These are phyloP conservation scores for Melipona bicolor DNA, from an alignment of 2,888 invertebrate species.

Conservation along the genomic window DNA sequence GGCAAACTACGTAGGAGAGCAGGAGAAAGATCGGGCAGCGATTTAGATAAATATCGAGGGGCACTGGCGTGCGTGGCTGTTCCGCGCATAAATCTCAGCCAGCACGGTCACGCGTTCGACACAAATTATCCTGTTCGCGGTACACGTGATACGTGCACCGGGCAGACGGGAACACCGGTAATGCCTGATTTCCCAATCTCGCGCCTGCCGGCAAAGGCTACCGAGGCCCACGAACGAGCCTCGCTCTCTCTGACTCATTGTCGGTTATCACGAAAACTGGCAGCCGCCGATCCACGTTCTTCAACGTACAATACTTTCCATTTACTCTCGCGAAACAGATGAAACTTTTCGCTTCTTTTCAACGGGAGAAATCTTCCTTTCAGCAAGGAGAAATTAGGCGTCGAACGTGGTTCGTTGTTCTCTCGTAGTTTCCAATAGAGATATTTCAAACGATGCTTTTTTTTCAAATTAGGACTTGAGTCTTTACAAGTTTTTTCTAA, in stretches of 20 bases:
- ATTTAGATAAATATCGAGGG: conserved; percentile 67
- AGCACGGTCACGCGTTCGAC: conserved; percentile 71
- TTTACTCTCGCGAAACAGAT: conserved; percentile 45
- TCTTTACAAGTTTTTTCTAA: too few relatives aligned
- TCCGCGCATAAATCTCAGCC: conserved; percentile 65
- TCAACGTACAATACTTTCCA: not conserved
- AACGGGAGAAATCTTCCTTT: too few relatives aligned
- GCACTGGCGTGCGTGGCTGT: conserved; percentile 37
- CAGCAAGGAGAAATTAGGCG: too few relatives aligned
- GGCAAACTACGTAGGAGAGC: not conserved
- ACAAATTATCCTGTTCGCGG: conserved; percentile 69
- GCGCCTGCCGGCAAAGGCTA: conserved; percentile 25
- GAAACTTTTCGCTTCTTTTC: not conserved
- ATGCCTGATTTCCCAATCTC: conserved; percentile 63
- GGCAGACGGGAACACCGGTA: conserved; percentile 54
- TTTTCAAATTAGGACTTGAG: too few relatives aligned
- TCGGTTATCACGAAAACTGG: conserved; percentile 53
- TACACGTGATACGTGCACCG: conserved; percentile 59
- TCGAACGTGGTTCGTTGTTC: too few relatives aligned
- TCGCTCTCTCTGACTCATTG: conserved; percentile 44
- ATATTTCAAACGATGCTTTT: too few relatives aligned
- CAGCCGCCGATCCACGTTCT: conserved; percentile 25
- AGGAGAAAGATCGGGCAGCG: conserved; percentile 60
- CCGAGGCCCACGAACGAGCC: conserved; percentile 13
- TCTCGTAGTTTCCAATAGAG: too few relatives aligned